These are phyloP conservation scores for Temnothorax unifasciatus DNA, from an alignment of 2,888 invertebrate genomes.

Conservation along the genomic window DNA sequence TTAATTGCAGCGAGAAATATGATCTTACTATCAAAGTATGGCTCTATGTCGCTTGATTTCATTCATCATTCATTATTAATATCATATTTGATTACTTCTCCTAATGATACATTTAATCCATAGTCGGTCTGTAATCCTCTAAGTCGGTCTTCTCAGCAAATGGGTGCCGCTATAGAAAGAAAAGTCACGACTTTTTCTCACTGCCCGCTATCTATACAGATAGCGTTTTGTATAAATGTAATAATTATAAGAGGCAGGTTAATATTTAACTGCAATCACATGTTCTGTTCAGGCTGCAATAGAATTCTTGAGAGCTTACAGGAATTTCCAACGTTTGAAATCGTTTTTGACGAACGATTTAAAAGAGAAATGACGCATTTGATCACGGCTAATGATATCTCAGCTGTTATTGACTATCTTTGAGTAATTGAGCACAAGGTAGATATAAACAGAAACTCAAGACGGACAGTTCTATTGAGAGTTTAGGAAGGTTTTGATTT, in stretches of 20 bases:
- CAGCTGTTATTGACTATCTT: constrained; percentile 30
- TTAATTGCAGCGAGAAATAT: constrained; percentile 53
- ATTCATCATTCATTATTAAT: constrained; percentile 77
- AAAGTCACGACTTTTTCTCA: constrained; percentile 11
- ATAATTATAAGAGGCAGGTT: constrained; percentile 33
- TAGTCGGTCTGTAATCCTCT: constrained; percentile 52
- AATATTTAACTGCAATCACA: constrained; percentile 45
- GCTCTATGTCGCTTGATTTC: constrained; percentile 79
- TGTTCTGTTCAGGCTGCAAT: constrained; percentile 40
- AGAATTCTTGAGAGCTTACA: constrained; percentile 33
- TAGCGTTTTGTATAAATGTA: constrained; percentile 41
- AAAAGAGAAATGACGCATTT: constrained; percentile 33
- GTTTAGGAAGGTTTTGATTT: constrained; percentile 84
- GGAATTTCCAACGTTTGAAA: constrained; percentile 17
- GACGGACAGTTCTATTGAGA: constrained; percentile 73
- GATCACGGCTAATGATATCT: constrained; percentile 28
- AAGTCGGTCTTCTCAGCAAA: constrained; percentile 43
- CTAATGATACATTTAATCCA: constrained; percentile 46
- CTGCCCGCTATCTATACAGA: constrained; percentile 16
- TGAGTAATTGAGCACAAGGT: constrained; percentile 40
- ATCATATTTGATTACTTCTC: constrained; percentile 50
- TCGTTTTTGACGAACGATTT: neutral
- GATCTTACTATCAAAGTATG: constrained; percentile 63
- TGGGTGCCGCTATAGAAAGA: constrained; percentile 22
- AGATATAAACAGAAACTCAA: constrained; percentile 39